Conservation (phyloP, 2,797 vertebrate species). For the Chelmon rostratus region DNA sequence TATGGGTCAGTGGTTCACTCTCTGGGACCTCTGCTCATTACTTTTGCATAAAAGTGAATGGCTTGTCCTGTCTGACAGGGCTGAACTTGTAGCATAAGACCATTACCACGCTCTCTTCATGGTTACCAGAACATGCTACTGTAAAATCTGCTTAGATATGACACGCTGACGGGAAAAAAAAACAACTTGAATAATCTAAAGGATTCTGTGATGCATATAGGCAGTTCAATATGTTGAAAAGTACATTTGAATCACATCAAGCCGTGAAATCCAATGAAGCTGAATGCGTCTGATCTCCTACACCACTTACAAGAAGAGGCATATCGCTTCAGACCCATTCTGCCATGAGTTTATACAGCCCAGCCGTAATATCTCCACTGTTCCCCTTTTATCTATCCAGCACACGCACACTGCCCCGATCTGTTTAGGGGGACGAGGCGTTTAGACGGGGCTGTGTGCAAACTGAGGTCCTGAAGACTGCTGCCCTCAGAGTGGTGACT, state of each 20-base stretch:
- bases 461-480: constrained; percentile 70
- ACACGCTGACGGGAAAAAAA: constrained; percentile 26
- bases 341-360: constrained; percentile 56
- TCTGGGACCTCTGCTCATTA: constrained; percentile 58
- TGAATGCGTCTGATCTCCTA: constrained; percentile 65
- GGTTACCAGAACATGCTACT: constrained; percentile 51
- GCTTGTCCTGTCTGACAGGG: constrained; percentile 54
- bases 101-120: constrained; percentile 34
- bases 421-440: constrained; percentile 63
- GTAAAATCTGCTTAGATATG: constrained; percentile 27
- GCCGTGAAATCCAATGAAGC: constrained; percentile 74
- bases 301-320: constrained; percentile 53
- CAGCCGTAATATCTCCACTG: constrained; percentile 65
- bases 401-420: constrained; percentile 67
- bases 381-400: constrained; percentile 72
- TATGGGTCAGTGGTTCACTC: constrained; percentile 61
- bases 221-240: constrained; percentile 46
- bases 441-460: constrained; percentile 69
- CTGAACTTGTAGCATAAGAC: constrained; percentile 45
- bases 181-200: constrained; percentile 43
- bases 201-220: constrained; percentile 49
- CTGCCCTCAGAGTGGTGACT: constrained; percentile 68
- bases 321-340: constrained; percentile 63
- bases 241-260: constrained; percentile 74
- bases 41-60: constrained; percentile 60